Conservation (phyloP, 2,113 vertebrate species). For the Australoheros scitulus region DNA sequence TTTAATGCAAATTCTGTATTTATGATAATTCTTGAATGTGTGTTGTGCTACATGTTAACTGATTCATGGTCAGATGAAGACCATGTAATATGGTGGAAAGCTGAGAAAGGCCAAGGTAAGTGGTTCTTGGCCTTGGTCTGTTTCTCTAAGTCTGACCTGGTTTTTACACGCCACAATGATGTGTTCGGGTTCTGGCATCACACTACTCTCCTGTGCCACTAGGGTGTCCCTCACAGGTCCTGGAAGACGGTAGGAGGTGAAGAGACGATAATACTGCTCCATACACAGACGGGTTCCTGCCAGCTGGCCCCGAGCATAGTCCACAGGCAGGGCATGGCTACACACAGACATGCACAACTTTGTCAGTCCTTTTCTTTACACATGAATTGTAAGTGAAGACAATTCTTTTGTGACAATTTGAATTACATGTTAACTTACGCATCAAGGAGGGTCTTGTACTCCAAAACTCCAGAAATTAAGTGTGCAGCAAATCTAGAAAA, state of each 20-base stretch:
- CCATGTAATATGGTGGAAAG: not conserved
- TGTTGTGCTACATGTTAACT: not conserved
- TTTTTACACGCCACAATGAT: slow-evolving; percentile 95
- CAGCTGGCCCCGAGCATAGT: slow-evolving; percentile 91
- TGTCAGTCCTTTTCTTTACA: not conserved
- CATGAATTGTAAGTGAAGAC: not conserved
- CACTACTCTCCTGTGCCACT: slow-evolving; percentile 89
- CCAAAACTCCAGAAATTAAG: slow-evolving; percentile 92
- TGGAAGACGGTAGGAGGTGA: slow-evolving; percentile 94
- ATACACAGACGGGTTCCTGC: slow-evolving; percentile 94
- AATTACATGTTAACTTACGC: slow-evolving; percentile 80
- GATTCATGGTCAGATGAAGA: not conserved
- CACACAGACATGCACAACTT: slow-evolving; percentile 21
- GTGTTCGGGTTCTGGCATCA: slow-evolving; percentile 96
- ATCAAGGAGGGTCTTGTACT: slow-evolving; percentile 93
- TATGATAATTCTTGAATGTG: not conserved
- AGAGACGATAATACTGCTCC: slow-evolving; percentile 96
- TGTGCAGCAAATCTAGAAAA: slow-evolving; percentile 88
- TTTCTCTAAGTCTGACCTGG: slow-evolving; percentile 82
- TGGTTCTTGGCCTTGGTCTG: not conserved
- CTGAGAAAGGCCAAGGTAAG: not conserved
- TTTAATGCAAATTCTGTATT: not conserved
- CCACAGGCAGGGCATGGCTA: slow-evolving; percentile 87
- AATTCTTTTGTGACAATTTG: not conserved
- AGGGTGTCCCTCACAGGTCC: slow-evolving; percentile 89